Evolutionary conservation across 2,888 invertebrate genomes (phyloP), one percentile per base, ranked within the genome.

Genomic region (Geotrupes spiniger): DNA sequence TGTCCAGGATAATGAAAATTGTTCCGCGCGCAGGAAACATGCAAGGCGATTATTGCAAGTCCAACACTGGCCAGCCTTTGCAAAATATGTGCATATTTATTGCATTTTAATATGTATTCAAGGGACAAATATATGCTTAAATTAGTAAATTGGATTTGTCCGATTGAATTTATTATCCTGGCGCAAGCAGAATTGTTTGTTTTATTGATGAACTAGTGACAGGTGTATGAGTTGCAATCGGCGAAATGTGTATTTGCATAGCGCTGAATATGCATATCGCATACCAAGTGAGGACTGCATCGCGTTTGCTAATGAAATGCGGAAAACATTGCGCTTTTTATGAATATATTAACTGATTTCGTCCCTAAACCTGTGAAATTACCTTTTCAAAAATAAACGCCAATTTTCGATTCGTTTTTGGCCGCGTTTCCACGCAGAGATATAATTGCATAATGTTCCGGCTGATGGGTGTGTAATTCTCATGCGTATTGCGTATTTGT

Each of bases 321-420:
- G 33, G 33, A 33, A 33, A 33, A 33, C 33, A 33, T 33, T 33
- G 33, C 33, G 33, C 33, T 33, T 33, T 33, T 33, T 33, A 33
- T 33, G 33, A 33, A 33, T 33, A 33, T 15, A 33, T 33, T 33
- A 33, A 15, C 33, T 15, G 33, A 33, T 33, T 33, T 33, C 14
- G 14, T 15, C 14, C 33, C n/a, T 12, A 33, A 33, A 33, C 33
- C 33, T 15, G 33, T 33, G 33, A 33, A 33, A 33, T 33, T 33
- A 15, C 33, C 33, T 33, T 33, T 33, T 33, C 11, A 14, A 33
- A 33, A 33, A 33, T 14, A 33, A 21, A 21, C 21, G 21, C 3
- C 15, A 33, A 33, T 14, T 10, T 33, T 12, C 33, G 33, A 33
- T 15, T 33, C 33, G 33, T 14, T 33, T 33, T 33, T 33, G 15